Conservation (phyloP, 2,113 vertebrate species). For the Zosterops borbonicus region DNA sequence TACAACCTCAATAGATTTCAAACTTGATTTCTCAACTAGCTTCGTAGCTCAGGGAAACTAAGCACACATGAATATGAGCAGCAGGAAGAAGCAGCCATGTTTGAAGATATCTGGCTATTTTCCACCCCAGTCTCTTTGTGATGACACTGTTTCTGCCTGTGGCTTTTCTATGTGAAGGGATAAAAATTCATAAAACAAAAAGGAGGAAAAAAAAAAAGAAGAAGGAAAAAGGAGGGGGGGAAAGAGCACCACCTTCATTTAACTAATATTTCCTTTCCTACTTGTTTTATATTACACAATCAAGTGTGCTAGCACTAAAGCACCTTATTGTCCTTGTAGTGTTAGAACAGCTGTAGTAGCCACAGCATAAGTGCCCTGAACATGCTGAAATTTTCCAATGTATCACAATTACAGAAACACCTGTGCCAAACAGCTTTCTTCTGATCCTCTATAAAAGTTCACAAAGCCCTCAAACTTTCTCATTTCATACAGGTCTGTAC, state of each 20-base stretch:
- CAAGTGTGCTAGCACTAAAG: slow-evolving; percentile 50
- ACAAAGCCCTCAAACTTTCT: slow-evolving; percentile 65
- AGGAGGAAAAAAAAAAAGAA: background rate
- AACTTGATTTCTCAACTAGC: background rate
- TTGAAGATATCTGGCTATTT: background rate
- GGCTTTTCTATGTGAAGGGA: background rate
- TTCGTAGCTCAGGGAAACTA: background rate
- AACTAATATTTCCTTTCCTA: slow-evolving; percentile 20
- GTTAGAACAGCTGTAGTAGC: slow-evolving; percentile 74
- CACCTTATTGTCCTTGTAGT: background rate
- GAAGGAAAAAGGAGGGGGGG: rapidly evolving
- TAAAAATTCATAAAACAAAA: background rate
- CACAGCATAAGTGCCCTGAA: slow-evolving; percentile 44
- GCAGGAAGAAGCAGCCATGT: background rate
- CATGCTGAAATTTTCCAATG: slow-evolving; percentile 68
- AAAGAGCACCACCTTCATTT: background rate
- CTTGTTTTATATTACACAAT: slow-evolving; percentile 45
- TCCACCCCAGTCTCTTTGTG: background rate
- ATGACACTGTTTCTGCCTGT: background rate
- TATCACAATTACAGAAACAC: slow-evolving; percentile 75
- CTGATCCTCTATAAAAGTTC: slow-evolving; percentile 75
- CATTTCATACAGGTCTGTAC: slow-evolving; percentile 60
- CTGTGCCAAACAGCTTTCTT: slow-evolving; percentile 75
- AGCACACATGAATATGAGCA: background rate
- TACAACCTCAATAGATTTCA: background rate